Evolutionary conservation across 1,140 invertebrate genomes (phyloP).

Genomic region (Trissolcus basalis): DNA sequence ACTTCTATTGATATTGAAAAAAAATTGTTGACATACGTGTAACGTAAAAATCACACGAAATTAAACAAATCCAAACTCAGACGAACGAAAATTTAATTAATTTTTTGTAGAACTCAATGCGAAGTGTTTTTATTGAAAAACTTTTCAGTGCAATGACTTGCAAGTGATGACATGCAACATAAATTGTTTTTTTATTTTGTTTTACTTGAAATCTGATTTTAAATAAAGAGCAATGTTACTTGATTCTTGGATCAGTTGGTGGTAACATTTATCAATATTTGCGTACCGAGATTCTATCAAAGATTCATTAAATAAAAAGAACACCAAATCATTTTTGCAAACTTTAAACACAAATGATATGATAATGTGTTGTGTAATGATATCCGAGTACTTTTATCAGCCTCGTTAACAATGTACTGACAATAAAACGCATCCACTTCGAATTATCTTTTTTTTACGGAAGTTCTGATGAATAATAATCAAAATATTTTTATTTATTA

Average conservation of each 20-base stretch:
- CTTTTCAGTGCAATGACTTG: neutral
- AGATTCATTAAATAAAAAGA: constrained; percentile 43
- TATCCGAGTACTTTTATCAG: constrained; percentile 21
- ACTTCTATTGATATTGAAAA: too few relatives aligned
- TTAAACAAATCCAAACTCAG: too few relatives aligned
- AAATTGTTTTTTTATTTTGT: constrained; percentile 37
- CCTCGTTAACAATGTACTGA: constrained; percentile 1
- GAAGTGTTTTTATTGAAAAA: neutral
- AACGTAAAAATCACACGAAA: too few relatives aligned
- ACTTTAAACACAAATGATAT: constrained; percentile 39
- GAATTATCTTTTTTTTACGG: too few relatives aligned
- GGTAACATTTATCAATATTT: constrained; percentile 48
- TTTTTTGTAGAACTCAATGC: neutral
- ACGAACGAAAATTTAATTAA: neutral
- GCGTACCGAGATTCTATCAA: constrained; percentile 37
- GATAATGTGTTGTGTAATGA: constrained; percentile 40
- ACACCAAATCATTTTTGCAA: constrained; percentile 37
- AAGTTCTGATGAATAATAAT: too few relatives aligned
- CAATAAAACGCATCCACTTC: too few relatives aligned
- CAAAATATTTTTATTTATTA: too few relatives aligned
- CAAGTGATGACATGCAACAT: constrained; percentile 33
- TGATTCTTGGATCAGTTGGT: constrained; percentile 43
- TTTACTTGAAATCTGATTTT: constrained; percentile 20
- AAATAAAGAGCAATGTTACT: constrained; percentile 22
- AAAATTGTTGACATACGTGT: too few relatives aligned